These are phyloP conservation scores for Labroides dimidiatus DNA, from an alignment of 2,797 vertebrate species.

Conservation along the genomic window DNA sequence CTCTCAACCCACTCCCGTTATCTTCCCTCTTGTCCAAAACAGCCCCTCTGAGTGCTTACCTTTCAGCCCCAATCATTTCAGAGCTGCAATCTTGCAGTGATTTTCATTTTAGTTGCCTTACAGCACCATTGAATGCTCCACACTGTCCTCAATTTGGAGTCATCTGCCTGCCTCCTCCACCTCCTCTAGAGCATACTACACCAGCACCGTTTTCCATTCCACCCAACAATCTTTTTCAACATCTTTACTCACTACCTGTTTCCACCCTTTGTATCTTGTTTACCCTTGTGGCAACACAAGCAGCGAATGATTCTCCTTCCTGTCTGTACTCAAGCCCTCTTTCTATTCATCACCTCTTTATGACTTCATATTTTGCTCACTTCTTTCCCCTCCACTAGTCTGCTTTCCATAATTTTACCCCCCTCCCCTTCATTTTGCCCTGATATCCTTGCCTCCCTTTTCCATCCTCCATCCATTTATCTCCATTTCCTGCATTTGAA, in stretches of 20 bases:
- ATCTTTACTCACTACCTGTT: constrained; percentile 35
- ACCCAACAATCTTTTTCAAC: constrained; percentile 32
- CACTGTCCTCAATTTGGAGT: constrained; percentile 56
- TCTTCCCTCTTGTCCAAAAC: constrained; percentile 64
- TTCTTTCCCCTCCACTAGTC: constrained; percentile 10
- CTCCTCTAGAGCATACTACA: constrained; percentile 30
- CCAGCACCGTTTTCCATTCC: constrained; percentile 41
- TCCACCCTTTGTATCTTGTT: constrained; percentile 44
- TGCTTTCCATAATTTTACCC: constrained; percentile 9
- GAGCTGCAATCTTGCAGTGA: constrained; percentile 53
- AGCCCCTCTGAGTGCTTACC: constrained; percentile 67
- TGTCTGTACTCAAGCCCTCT: not conserved
- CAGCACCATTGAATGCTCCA: constrained; percentile 48
- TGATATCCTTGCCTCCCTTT: constrained; percentile 8
- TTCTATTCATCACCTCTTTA: constrained; percentile 31
- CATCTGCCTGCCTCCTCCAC: constrained; percentile 36
- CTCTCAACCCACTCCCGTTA: constrained; percentile 59
- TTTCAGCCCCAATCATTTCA: constrained; percentile 73
- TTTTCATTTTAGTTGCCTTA: constrained; percentile 68
- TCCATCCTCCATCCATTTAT: constrained; percentile 23
- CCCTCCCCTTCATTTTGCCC: constrained; percentile 1
- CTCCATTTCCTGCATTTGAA: constrained; percentile 27
- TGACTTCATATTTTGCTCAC: constrained; percentile 19
- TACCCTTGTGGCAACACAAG: constrained; percentile 61
- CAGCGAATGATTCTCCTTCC: constrained; percentile 21